phyloP scores from a whole-genome alignment of 2,797 vertebrate species.

The Hoplostethus mediterraneus region DNA sequence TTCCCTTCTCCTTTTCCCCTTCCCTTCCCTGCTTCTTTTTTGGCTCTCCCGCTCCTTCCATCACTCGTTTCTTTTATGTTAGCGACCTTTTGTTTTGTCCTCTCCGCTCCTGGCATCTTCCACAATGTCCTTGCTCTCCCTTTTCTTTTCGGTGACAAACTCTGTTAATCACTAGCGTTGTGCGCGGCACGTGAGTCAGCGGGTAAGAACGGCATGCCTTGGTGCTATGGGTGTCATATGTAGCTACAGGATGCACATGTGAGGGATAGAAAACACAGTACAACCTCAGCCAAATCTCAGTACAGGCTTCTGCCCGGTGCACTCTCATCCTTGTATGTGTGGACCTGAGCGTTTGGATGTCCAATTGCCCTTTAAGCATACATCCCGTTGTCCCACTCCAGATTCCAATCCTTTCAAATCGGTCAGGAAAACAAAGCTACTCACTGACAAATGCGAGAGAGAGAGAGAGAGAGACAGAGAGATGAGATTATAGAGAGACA shows the following conservation, averaged over 20 bases:
- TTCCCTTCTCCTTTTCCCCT: background rate
- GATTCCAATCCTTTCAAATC: background rate
- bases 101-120: conserved; percentile 5
- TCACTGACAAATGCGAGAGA: conserved; percentile 2
- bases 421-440: background rate
- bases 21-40: background rate
- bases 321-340: no score
- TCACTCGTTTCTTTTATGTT: background rate
- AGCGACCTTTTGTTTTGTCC: conserved; percentile 23
- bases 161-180: background rate
- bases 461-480: background rate
- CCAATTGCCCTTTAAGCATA: background rate
- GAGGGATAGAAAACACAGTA: no score
- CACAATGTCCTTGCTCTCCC: conserved; percentile 7
- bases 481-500: background rate
- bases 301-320: no score
- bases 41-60: background rate
- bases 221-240: background rate
- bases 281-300: no score
- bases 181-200: no score
- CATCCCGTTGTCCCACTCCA: background rate
- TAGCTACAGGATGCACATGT: no score
- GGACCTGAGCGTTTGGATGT: background rate
- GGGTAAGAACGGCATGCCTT: background rate
- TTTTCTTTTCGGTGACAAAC: conserved; percentile 4